Conservation (phyloP, 2,888 invertebrate species). For the Drosophila mimetica region DNA sequence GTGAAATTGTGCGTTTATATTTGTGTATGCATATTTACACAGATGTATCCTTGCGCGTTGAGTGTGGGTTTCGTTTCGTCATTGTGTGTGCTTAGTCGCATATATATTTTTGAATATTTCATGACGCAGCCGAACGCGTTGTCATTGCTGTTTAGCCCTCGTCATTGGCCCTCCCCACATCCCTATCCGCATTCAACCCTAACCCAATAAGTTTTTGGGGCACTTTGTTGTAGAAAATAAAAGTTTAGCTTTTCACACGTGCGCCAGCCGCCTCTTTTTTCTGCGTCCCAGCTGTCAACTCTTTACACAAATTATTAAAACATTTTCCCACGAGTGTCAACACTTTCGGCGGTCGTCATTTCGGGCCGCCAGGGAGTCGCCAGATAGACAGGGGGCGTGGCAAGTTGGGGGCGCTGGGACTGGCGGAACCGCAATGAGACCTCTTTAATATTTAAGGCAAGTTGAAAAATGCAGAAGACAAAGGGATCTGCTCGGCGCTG, state of each 20-base stretch:
- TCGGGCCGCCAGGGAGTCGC: slow-evolving; percentile 35
- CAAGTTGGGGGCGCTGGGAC: not conserved
- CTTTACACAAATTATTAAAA: slow-evolving; percentile 77
- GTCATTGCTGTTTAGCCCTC: slow-evolving; percentile 38
- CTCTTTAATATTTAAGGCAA: slow-evolving; percentile 75
- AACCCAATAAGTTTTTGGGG: slow-evolving; percentile 24
- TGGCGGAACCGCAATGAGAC: slow-evolving; percentile 57
- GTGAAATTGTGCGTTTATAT: slow-evolving; percentile 12
- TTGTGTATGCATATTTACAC: slow-evolving; percentile 27
- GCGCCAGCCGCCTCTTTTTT: slow-evolving; percentile 28
- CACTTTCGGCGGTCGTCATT: slow-evolving; percentile 59
- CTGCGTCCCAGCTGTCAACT: slow-evolving; percentile 65
- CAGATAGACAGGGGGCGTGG: slow-evolving; percentile 20
- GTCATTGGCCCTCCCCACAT: slow-evolving; percentile 14
- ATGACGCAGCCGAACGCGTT: slow-evolving; percentile 40
- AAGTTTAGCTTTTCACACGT: slow-evolving; percentile 64
- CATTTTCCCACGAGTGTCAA: slow-evolving; percentile 79
- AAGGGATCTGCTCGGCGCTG: slow-evolving; percentile 43
- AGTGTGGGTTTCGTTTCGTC: slow-evolving; percentile 3
- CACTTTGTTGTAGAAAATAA: slow-evolving; percentile 49
- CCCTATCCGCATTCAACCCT: slow-evolving; percentile 2
- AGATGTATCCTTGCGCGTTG: not conserved
- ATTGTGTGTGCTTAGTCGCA: slow-evolving; percentile 23
- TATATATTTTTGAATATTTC: slow-evolving; percentile 56
- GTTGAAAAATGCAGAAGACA: slow-evolving; percentile 73